Base-by-base conservation (phyloP, 2,888 invertebrate species). In the Xestia rhomboidea region DNA sequence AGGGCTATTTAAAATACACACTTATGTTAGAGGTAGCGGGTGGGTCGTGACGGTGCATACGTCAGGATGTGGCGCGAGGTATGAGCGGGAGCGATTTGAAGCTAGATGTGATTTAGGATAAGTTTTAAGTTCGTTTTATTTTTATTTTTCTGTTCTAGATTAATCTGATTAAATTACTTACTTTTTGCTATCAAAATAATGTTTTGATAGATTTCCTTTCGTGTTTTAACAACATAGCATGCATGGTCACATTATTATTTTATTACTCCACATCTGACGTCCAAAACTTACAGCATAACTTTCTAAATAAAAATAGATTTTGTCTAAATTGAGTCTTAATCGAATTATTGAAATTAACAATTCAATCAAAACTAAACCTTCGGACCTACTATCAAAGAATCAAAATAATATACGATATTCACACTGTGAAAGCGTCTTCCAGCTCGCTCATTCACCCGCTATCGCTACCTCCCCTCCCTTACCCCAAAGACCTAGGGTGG, bases 11-110 rank as follows among this genome's bases (percentile, higher is more conserved):
- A 94, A 93, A 94, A 94, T 93, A 95, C 93, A 93, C 92, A 92
- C 92, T 93, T 92, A 91, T 92, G 92, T 90, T 90, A 88, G 91
- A 93, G 93, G 93, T 92, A 93, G 94, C 93, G 91, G 91, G 89
- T 89, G 88, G 91, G 87, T 93, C 96, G 96, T 96, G 96, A 94
- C 95, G 94, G 84, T 89, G 96, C 95, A 96, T 96, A 95, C 92
- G 92, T 90, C 90, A 87, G 88, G 73, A 57, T 82, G 67, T 86
- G 91, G 89, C 62, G 44, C 70, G 86, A 92, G 84, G 76, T 13
- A 91, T 44, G 84, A 86, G 88, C 70, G 76, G 21, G 0, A 75
- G 83, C 83, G 79, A 68, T 76, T 86, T 51, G 2, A 0, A 21
- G 3, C 10, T 27, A 13, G 4, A 30, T 24, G 49, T 51, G 49